These are phyloP conservation scores for Hypercompe scribonia DNA, from an alignment of 2,888 invertebrate genomes.

Conservation along the genomic window DNA sequence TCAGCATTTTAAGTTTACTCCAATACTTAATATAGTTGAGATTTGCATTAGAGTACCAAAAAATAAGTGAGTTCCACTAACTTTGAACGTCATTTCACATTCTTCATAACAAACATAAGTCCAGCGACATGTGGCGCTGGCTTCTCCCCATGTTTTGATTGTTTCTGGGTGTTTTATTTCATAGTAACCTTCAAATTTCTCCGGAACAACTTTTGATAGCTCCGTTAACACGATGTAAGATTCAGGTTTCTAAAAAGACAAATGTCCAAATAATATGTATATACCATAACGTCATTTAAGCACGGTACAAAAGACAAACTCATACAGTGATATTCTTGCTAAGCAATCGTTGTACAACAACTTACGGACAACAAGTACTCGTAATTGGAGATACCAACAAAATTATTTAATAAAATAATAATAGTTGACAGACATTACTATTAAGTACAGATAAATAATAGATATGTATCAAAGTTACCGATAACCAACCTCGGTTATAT, in stretches of 20 bases:
- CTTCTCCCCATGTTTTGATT: slow-evolving; percentile 81
- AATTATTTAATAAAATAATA: too few species aligned
- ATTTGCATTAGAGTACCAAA: too few species aligned
- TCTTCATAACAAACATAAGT: slow-evolving; percentile 72
- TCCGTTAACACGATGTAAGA: slow-evolving; percentile 73
- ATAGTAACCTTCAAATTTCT: slow-evolving; percentile 75
- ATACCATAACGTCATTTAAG: too few species aligned
- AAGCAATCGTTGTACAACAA: too few species aligned
- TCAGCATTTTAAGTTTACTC: too few species aligned
- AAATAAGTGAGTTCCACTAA: slow-evolving; percentile 39
- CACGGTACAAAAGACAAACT: too few species aligned
- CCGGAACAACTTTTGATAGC: slow-evolving; percentile 66
- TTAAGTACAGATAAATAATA: neutral
- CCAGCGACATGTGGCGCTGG: slow-evolving; percentile 76
- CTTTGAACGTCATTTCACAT: slow-evolving; percentile 74
- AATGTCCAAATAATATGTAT: neutral
- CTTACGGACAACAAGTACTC: too few species aligned
- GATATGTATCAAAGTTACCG: neutral
- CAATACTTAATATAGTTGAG: too few species aligned
- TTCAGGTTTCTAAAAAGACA: slow-evolving; percentile 67
- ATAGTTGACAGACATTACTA: neutral
- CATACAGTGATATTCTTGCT: too few species aligned
- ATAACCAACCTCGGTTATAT: slow-evolving; percentile 74
- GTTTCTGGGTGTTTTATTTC: slow-evolving; percentile 74
- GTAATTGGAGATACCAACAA: neutral